Evolutionary conservation across 2,888 invertebrate genomes (phyloP), one percentile per base, ranked within the genome.

Genomic region (Megamerina dolium): DNA sequence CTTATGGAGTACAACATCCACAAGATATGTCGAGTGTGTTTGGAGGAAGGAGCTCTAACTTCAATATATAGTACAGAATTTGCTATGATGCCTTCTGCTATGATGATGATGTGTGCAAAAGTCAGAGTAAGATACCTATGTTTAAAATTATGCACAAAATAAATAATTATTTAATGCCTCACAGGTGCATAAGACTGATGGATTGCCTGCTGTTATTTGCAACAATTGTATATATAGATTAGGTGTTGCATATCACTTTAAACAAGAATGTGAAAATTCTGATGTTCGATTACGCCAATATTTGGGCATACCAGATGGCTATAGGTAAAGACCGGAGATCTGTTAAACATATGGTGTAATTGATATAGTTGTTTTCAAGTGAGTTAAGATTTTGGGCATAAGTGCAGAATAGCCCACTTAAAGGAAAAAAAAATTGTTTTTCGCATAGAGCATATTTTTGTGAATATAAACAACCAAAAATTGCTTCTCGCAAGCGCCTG

Each of bases 191-290:
- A 76, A 73, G 66, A 73, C 74, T 47, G 80, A 80, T 66, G 79
- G 79, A 4, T 54, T 80, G 27, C 79, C 80, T 2, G 74, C 78
- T 21, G 77, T 77, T 44, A 76, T 80, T 54, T 80, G 80, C 51
- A 78, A 79, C 49, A 79, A 79, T 53, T 80, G 80, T 55, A 73
- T 79, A 6, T 80, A 79, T 49, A 75, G 80, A 39, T 56, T 80
- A 18, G 79, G 80, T 5, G 75, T 79, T 20, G 78, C 79, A 1
- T 80, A 79, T 57, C 79, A 80, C 54, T 80, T 80, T 48, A 80
- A 80, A 55, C 79, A 79, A 52, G 77, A 79, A 17, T 78, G 77
- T 57, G 79, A 79, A 59, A 79, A 76, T 54, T 76, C 78, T 2
- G 79, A 80, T 54, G 61, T 77, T 41, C 68, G 79, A 33, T 55